Conservation (phyloP, 2,113 vertebrate species). For the Sapayoa aenigma region DNA sequence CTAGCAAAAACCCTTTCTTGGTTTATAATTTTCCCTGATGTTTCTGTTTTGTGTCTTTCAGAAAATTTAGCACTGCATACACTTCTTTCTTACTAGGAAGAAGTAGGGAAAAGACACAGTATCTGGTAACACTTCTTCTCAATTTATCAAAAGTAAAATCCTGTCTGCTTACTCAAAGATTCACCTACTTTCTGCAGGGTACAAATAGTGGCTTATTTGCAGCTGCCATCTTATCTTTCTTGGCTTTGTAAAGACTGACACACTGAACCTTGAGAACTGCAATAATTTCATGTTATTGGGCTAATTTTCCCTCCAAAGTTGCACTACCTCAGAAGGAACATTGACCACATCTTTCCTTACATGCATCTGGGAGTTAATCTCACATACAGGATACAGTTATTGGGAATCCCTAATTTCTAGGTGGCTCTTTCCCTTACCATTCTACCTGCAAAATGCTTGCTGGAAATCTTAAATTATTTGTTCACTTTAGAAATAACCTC, state of each 20-base stretch:
- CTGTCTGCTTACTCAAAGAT: not conserved
- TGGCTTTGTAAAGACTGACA: not conserved
- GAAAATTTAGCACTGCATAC: not conserved
- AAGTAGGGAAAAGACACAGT: not conserved
- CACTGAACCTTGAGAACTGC: not conserved
- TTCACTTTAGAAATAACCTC: not conserved
- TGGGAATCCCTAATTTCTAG: not conserved
- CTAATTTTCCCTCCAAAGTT: not conserved
- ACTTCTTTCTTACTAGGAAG: not conserved
- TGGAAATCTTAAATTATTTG: not conserved
- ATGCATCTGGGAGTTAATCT: not conserved
- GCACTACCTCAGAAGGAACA: not conserved
- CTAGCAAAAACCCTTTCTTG: not conserved
- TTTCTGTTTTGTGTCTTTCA: not conserved
- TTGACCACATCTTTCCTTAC: fast-evolving
- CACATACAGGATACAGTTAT: not conserved
- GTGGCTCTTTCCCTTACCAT: not conserved
- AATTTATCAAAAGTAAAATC: not conserved
- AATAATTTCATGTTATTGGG: not conserved
- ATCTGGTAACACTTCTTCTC: not conserved
- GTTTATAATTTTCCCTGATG: not conserved
- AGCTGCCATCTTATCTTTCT: not conserved
- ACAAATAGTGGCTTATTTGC: not conserved
- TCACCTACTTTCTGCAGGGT: not conserved
- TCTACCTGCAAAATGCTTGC: not conserved